phyloP scores from a whole-genome alignment of 2,888 invertebrate genomes.

The Nomada fabriciana region DNA sequence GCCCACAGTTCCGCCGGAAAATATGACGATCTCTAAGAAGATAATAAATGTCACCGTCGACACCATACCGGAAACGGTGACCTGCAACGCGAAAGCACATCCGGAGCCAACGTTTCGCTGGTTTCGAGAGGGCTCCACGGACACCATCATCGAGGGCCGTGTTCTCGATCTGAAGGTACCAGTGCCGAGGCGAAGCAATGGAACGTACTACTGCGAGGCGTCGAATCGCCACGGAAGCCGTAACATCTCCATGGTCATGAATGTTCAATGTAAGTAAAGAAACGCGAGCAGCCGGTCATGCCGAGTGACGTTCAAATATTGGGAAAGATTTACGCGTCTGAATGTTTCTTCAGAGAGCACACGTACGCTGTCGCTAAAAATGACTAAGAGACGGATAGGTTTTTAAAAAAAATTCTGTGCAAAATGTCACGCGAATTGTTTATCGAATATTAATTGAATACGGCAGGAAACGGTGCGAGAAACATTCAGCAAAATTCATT shows the following conservation, averaged over 20 bases:
- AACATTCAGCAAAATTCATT: no score
- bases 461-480: no score
- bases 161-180: constrained; percentile 88
- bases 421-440: no score
- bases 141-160: constrained; percentile 85
- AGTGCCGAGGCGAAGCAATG: constrained; percentile 89
- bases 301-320: constrained; percentile 23
- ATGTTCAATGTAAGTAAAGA: constrained; percentile 93
- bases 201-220: constrained; percentile 92
- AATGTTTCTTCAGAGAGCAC: neutral
- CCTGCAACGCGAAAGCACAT: constrained; percentile 88
- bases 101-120: constrained; percentile 91
- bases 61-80: constrained; percentile 86
- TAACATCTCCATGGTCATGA: constrained; percentile 89
- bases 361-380: no score
- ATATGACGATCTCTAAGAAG: constrained; percentile 89
- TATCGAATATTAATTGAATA: no score
- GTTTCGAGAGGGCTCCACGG: constrained; percentile 87
- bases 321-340: constrained; percentile 6
- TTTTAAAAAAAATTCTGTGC: no score
- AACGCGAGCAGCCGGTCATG: constrained; percentile 5
- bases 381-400: no score
- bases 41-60: constrained; percentile 86
- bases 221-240: constrained; percentile 92
- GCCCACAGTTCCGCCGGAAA: constrained; percentile 91